Conservation (phyloP, 2,797 vertebrate genomes). For the Sciurus vulgaris region DNA sequence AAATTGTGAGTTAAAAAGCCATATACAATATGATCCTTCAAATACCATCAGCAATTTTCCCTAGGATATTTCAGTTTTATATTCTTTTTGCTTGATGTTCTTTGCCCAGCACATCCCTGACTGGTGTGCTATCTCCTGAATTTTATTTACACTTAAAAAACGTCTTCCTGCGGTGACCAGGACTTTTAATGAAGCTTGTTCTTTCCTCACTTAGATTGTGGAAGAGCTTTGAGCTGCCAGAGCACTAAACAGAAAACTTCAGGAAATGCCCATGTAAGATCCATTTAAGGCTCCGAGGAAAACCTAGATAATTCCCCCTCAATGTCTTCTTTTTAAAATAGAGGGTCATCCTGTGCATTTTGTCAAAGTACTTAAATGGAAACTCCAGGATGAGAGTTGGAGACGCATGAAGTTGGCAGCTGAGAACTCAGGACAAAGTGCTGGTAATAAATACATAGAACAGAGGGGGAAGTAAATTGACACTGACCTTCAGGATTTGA, state of each 20-base stretch:
- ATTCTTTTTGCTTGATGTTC: background rate
- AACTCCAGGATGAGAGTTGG: background rate
- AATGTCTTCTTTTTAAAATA: background rate
- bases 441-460: background rate
- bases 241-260: background rate
- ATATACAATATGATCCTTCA: background rate
- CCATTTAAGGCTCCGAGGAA: background rate
- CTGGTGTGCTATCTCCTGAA: background rate
- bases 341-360: background rate
- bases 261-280: background rate
- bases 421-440: background rate
- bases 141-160: too few species aligned
- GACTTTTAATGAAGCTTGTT: background rate
- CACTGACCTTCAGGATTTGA: background rate
- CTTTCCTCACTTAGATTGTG: background rate
- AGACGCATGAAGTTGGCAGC: background rate
- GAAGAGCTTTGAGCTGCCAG: background rate
- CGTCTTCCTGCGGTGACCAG: background rate
- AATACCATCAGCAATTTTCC: background rate
- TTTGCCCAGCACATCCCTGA: background rate
- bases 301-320: background rate
- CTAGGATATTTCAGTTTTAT: background rate
- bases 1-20: background rate
- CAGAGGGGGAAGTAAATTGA: background rate
- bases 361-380: background rate